phyloP scores from a whole-genome alignment of 2,888 invertebrate species.

The Seladonia tumulorum region DNA sequence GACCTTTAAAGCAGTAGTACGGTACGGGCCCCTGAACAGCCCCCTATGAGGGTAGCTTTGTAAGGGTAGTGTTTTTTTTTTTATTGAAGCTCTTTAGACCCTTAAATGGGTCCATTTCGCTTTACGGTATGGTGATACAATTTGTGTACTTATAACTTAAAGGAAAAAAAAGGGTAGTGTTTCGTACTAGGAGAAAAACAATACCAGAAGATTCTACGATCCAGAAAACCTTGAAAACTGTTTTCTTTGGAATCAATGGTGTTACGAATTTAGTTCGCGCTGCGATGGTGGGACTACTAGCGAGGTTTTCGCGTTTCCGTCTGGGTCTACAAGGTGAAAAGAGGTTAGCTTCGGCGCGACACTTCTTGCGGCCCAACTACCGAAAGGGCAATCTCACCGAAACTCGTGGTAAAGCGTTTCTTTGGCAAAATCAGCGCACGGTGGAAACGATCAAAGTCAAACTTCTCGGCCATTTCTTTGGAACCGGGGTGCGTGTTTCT shows the following conservation, averaged over 20 bases:
- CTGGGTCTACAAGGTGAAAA: not conserved
- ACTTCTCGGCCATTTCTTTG: slow-evolving; percentile 1
- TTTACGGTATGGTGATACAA: no score
- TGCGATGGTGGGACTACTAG: not conserved
- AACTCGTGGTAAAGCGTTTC: not conserved
- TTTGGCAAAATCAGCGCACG: not conserved
- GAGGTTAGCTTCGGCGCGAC: not conserved
- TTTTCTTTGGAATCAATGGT: not conserved
- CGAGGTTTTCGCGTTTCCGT: not conserved
- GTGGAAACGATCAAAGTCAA: slow-evolving; percentile 27
- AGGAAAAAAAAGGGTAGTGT: no score
- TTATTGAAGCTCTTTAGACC: no score
- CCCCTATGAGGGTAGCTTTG: no score
- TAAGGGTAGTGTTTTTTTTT: no score
- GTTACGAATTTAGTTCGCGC: no score
- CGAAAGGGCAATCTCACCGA: not conserved
- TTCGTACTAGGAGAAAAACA: not conserved
- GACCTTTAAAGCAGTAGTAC: no score
- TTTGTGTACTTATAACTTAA: no score
- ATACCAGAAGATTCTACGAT: not conserved
- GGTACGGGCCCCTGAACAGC: no score
- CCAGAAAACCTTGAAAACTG: not conserved
- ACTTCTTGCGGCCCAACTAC: not conserved
- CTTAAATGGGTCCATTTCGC: no score
- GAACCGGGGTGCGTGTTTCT: not conserved